Evolutionary conservation across 2,888 invertebrate genomes (phyloP), one percentile per base, ranked within the genome.

Genomic region (Seira ritae): DNA sequence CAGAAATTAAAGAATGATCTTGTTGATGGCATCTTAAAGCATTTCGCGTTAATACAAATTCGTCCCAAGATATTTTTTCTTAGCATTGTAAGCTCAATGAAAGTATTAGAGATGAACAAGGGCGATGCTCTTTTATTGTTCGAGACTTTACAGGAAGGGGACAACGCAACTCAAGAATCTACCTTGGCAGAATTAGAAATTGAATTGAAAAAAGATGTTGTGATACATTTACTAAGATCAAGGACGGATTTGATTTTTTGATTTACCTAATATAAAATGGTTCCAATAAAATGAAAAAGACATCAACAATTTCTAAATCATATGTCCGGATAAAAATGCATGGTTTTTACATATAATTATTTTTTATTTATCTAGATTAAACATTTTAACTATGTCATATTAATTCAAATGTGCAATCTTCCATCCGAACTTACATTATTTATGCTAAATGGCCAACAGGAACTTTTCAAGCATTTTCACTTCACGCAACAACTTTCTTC

Each of bases 61-160:
- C 75, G 73, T 19, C 78, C 83, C 1, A 77, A 85, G 60, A 71
- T 87, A 67, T 87, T 88, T 66, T 83, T 88, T 12, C 80, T 80
- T 10, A 82, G 86, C n/a, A 65, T 87, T n/a, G 69, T 74, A 0
- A 86, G 84, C 12, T 84, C 87, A 0, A 74, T 87, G 46, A 86
- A 73, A 75, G 83, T 87, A 17, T 83, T 87, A 80, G 76, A 83
- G 79, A 85, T 88, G 84, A 84, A 79, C 4, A 55, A 62, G 4
- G 88, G 87, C 0, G 85, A 84, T 73, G 85, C 86, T 1, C 76
- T 87, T 69, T 73, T 88, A 10, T 65, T 87, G 2, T 80, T 76
- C 66, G 87, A 87, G 17, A 86, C 87, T 15, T 74, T 88, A 15
- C 69, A 69, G 1, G 84, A 85, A 42, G 75, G 70, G 8, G 81